A percentile compares a stretch with the other conserved stretches of the same genome.
Conservation (phyloP, 2,113 vertebrate genomes). For the Ifrita kowaldi region DNA sequence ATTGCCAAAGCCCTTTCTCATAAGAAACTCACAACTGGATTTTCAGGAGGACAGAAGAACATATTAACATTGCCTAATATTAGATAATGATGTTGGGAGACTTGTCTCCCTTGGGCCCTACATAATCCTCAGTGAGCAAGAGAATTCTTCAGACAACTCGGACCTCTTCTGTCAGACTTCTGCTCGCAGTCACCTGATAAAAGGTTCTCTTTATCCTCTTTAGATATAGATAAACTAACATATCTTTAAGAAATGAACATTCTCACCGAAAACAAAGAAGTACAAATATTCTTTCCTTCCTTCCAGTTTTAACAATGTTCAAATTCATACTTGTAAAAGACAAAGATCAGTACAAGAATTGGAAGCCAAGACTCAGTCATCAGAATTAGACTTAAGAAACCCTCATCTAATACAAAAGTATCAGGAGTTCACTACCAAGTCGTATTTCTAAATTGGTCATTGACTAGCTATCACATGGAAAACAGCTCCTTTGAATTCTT, state of each 20-base stretch:
- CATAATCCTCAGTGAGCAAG: not conserved
- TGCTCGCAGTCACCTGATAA: not conserved
- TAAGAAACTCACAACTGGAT: not conserved
- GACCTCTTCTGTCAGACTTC: not conserved
- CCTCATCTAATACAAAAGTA: not conserved
- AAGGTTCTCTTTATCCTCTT: not conserved
- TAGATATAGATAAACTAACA: not conserved
- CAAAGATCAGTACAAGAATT: not conserved
- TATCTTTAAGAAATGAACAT: not conserved
- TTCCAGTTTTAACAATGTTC: not conserved
- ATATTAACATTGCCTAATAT: not conserved
- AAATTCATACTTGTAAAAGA: not conserved
- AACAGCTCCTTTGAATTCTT: not conserved
- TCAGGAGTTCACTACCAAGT: not conserved
- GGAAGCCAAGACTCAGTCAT: not conserved
- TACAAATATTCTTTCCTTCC: not conserved
- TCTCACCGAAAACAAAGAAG: not conserved
- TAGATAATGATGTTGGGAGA: not conserved
- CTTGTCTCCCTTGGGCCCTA: not conserved
- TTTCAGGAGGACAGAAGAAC: not conserved
- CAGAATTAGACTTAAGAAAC: not conserved
- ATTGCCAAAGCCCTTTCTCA: not conserved
- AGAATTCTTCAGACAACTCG: not conserved
- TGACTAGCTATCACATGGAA: not conserved
- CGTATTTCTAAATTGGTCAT: not conserved